phyloP scores from a whole-genome alignment of 2,888 invertebrate species.

The Drosophila borborema region DNA sequence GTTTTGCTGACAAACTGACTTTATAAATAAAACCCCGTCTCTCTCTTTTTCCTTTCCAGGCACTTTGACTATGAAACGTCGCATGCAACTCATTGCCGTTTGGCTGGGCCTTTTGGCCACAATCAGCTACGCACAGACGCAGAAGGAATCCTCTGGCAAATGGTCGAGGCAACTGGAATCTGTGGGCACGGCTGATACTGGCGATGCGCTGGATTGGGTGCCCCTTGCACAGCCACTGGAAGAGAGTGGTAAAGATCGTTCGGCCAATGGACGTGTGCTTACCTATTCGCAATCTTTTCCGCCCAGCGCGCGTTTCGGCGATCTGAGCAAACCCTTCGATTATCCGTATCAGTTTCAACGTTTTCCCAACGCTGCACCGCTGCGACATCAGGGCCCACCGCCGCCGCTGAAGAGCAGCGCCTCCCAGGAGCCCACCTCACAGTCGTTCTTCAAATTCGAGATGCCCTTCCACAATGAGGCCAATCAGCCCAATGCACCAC shows the following conservation, averaged over 20 bases:
- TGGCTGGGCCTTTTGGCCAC: constrained; percentile 69
- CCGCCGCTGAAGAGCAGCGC: constrained; percentile 48
- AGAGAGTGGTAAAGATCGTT: constrained; percentile 80
- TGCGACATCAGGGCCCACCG: constrained; percentile 65
- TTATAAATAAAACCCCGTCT: neutral
- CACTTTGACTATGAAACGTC: constrained; percentile 78
- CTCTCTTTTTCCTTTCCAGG: constrained; percentile 54
- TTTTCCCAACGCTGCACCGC: constrained; percentile 64
- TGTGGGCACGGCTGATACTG: constrained; percentile 64
- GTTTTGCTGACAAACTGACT: neutral
- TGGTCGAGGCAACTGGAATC: constrained; percentile 84
- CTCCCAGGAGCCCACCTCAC: constrained; percentile 83
- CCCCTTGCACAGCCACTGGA: constrained; percentile 85
- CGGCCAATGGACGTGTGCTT: constrained; percentile 83
- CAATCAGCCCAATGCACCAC: constrained; percentile 57
- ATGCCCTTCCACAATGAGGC: constrained; percentile 81
- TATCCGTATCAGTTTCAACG: constrained; percentile 83
- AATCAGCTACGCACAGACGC: constrained; percentile 46
- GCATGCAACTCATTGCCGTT: constrained; percentile 65
- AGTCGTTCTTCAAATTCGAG: constrained; percentile 85
- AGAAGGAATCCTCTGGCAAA: constrained; percentile 73
- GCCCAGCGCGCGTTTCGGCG: constrained; percentile 80
- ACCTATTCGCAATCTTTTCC: constrained; percentile 83
- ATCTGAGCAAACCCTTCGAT: constrained; percentile 77
- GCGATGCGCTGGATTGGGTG: constrained; percentile 86